Percentiles rank a stretch among this genome's conserved stretches.
Conservation (phyloP, 35 echinoderm and acorn worm genomes). For the Strongylocentrotus purpuratus region DNA sequence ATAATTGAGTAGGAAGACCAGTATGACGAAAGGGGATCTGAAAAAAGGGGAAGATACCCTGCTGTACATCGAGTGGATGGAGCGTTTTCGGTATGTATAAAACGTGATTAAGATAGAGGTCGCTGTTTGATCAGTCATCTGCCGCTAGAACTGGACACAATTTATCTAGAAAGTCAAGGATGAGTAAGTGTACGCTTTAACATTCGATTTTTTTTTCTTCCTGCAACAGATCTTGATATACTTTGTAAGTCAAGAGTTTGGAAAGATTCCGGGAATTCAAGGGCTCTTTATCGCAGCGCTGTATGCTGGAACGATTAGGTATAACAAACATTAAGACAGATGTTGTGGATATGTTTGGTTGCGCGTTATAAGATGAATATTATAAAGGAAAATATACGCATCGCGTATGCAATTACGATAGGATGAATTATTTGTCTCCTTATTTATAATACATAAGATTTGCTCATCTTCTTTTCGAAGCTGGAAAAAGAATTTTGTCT, state of each 20-base stretch:
- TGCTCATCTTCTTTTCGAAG: no score
- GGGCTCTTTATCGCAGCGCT: slow-evolving; percentile 76
- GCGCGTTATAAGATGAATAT: neutral
- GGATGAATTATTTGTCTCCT: neutral
- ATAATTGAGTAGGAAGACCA: no score
- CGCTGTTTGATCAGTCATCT: no score
- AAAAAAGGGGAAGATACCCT: no score
- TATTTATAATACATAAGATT: no score
- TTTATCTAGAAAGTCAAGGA: no score
- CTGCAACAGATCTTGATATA: slow-evolving; percentile 72
- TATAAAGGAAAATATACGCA: neutral
- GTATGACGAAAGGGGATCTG: no score
- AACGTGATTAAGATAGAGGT: no score
- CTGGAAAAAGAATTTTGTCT: neutral
- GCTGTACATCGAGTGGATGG: no score
- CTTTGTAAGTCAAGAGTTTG: slow-evolving; percentile 84
- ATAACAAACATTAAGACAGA: neutral
- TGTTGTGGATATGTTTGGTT: neutral
- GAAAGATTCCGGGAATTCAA: slow-evolving; percentile 75
- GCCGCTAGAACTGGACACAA: no score
- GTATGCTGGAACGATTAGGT: slow-evolving; percentile 78
- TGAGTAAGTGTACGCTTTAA: neutral
- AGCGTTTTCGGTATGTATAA: no score
- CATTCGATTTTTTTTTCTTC: slow-evolving; percentile 13
- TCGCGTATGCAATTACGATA: neutral